Conservation (phyloP, 2,888 invertebrate species). For the Romanomermis culicivorax region DNA sequence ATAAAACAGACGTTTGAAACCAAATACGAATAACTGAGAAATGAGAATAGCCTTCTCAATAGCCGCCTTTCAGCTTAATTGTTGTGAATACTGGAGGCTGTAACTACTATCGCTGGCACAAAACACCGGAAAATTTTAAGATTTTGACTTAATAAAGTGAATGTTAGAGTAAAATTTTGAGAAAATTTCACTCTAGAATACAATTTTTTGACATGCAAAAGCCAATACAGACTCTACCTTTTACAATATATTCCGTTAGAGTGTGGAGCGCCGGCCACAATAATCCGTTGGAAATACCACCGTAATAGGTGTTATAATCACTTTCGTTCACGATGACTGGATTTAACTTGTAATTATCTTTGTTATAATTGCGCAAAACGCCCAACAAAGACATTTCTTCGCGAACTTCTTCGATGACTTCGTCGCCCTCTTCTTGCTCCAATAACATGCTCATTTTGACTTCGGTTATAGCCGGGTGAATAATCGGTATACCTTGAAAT, state of each 20-base stretch:
- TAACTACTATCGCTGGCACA: too few relatives aligned
- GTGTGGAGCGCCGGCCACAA: conserved; percentile 22
- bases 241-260: conserved; percentile 8
- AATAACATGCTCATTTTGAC: neutral
- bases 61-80: too few relatives aligned
- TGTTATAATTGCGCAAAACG: conserved; percentile 25
- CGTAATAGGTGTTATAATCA: conserved; percentile 22
- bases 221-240: too few relatives aligned
- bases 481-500: neutral
- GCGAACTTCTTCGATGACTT: neutral
- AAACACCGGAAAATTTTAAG: too few relatives aligned
- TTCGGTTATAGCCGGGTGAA: neutral
- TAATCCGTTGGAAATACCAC: conserved; percentile 22
- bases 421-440: neutral
- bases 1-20: too few relatives aligned
- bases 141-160: too few relatives aligned
- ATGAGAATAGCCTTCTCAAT: too few relatives aligned
- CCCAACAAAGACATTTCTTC: conserved; percentile 20
- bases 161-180: too few relatives aligned
- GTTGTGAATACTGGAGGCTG: too few relatives aligned
- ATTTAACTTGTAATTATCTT: conserved; percentile 24
- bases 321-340: conserved; percentile 26
- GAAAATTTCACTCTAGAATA: too few relatives aligned
- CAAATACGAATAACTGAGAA: too few relatives aligned
- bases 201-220: too few relatives aligned